These are phyloP conservation scores for Gadus macrocephalus DNA, from an alignment of 2,113 vertebrate genomes.

Conservation along the genomic window DNA sequence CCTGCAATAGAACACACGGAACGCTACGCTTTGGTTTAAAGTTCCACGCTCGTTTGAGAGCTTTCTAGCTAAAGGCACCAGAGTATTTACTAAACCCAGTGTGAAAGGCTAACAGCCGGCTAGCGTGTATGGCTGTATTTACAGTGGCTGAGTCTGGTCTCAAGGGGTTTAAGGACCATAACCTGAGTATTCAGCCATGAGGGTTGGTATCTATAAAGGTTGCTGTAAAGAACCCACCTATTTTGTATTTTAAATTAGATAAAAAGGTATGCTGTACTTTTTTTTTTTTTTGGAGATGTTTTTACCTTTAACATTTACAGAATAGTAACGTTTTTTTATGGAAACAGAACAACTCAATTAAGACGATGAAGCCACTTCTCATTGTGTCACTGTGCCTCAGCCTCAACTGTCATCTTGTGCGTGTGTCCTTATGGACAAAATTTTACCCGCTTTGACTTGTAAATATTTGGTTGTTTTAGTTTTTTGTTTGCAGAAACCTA, in stretches of 20 bases:
- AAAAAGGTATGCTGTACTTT: neutral
- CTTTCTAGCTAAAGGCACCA: too few relatives aligned
- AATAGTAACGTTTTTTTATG: neutral
- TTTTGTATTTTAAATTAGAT: neutral
- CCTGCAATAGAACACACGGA: too few relatives aligned
- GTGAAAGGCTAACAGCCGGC: too few relatives aligned
- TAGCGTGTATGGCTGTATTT: too few relatives aligned
- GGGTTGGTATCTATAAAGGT: too few relatives aligned
- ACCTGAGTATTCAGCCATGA: too few relatives aligned
- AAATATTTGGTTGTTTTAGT: conserved; percentile 31
- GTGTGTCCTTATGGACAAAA: conserved; percentile 15
- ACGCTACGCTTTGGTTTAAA: too few relatives aligned
- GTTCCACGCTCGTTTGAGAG: too few relatives aligned
- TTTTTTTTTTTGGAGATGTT: neutral
- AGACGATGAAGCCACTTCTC: conserved; percentile 8
- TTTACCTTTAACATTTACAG: neutral
- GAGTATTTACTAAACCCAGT: too few relatives aligned
- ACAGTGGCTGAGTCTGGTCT: too few relatives aligned
- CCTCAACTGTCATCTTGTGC: conserved; percentile 39
- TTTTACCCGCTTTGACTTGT: conserved; percentile 1
- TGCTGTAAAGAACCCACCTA: too few relatives aligned
- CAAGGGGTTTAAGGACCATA: too few relatives aligned
- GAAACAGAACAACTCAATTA: conserved; percentile 12
- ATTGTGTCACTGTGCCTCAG: conserved; percentile 27
- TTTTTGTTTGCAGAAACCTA: conserved; percentile 43